Base-by-base conservation (phyloP, 2,888 invertebrate genomes). In the Drosophila neotestacea region DNA sequence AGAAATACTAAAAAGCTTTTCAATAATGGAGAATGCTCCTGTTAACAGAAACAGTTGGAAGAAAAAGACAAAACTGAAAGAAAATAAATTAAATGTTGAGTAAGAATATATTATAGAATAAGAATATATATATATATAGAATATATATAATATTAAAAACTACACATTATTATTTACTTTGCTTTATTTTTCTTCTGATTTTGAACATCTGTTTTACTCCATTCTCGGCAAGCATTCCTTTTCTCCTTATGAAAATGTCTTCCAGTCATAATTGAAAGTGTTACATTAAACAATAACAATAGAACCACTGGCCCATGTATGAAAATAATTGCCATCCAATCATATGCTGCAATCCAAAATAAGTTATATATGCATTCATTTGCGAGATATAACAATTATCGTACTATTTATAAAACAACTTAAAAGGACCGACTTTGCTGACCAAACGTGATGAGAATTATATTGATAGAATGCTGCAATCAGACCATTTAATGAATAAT, bases 41-140 rank as follows among this genome's bases (percentile, higher is more conserved):
- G 59, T 50, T 3, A 60, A 42, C 2, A 60, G 9, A 41, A 60
- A 60, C 32, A 60, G 22, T 13, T 41, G 41, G 1, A 50, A 59
- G n/a, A 59, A 59, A 13, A 59, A 50, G 6, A 34, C 2, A 10
- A 39, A 59, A 10, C 59, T 59, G 41, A 16, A 16, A 16, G 16
- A 16, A 41, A 41, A 36, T 0, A 28, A 34, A 41, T n/a, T 4
- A 36, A 5, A 11, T 22, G 10, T 28, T 13, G 7, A 32, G 4
- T 32, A 11, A 22, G 5, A 39, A 10, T 4, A 39, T 22, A 0
- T n/a, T n/a, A n/a, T n/a, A n/a, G n/a, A n/a, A n/a, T n/a, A n/a
- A n/a, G n/a, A n/a, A n/a, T n/a, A n/a, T n/a, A n/a, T n/a, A n/a
- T n/a, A n/a, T n/a, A n/a, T n/a, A n/a, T n/a, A n/a, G n/a, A n/a